phyloP scores from a whole-genome alignment of 2,113 vertebrate genomes.

The Dasyprocta punctata region DNA sequence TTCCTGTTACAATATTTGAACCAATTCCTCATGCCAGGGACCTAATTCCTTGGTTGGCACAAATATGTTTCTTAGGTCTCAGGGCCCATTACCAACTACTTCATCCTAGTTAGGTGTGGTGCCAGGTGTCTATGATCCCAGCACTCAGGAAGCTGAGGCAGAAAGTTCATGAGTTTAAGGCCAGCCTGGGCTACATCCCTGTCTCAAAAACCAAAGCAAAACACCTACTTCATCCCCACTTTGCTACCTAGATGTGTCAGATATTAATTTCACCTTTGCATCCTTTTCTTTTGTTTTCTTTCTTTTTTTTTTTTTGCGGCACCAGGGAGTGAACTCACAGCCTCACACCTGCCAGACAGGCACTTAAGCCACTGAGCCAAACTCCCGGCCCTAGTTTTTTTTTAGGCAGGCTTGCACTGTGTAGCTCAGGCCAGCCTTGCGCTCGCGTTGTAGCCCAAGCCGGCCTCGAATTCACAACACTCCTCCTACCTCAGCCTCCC shows the following conservation, averaged over 20 bases:
- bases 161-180: background rate
- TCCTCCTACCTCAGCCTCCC: no score
- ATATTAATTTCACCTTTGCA: background rate
- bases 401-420: no score
- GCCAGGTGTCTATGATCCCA: background rate
- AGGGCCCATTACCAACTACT: background rate
- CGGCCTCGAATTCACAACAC: no score
- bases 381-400: no score
- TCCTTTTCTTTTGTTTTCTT: no score
- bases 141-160: background rate
- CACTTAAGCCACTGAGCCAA: no score
- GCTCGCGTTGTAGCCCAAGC: no score
- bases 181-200: background rate
- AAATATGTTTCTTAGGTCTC: background rate
- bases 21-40: background rate
- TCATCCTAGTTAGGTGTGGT: background rate
- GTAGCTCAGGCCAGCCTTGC: no score
- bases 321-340: no score
- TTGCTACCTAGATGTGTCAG: background rate
- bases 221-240: background rate
- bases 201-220: background rate
- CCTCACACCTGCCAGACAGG: no score
- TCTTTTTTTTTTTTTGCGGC: no score
- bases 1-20: background rate
- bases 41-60: background rate